Evolutionary conservation across 2,797 vertebrate species (phyloP).

Genomic region (Onychomys torridus): DNA sequence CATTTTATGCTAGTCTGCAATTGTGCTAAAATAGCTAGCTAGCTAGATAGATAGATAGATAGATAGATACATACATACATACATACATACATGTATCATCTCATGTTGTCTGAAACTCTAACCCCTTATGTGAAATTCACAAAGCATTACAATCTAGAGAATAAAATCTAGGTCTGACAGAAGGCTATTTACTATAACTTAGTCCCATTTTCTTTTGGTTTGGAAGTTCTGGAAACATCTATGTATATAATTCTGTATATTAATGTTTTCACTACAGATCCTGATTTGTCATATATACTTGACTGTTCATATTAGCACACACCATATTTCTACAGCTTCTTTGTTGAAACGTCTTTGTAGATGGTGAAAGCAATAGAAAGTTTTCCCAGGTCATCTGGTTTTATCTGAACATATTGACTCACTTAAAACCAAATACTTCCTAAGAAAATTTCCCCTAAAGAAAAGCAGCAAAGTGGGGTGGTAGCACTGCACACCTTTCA

Average conservation of each 20-base stretch:
- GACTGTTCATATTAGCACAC: not conserved
- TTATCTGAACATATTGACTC: slow-evolving; percentile 64
- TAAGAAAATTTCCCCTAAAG: slow-evolving; percentile 62
- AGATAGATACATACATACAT: not conserved
- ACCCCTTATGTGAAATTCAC: not conserved
- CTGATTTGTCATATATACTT: slow-evolving; percentile 11
- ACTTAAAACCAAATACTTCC: not conserved
- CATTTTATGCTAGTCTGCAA: slow-evolving; percentile 51
- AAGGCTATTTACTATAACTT: slow-evolving; percentile 21
- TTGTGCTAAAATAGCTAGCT: slow-evolving; percentile 22
- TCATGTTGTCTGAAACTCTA: accelerated
- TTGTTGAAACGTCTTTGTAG: slow-evolving; percentile 38
- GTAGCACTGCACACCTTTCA: not conserved
- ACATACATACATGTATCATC: not conserved
- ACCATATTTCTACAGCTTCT: slow-evolving; percentile 7
- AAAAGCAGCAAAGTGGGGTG: not conserved
- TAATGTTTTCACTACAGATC: not conserved
- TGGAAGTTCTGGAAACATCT: not conserved
- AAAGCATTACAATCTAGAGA: slow-evolving; percentile 37
- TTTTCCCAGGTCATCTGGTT: slow-evolving; percentile 46
- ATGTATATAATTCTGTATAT: not conserved
- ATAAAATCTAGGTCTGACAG: not conserved
- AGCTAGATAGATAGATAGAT: not conserved
- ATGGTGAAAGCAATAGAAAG: not conserved
- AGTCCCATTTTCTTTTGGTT: slow-evolving; percentile 29